Evolutionary conservation across 2,888 invertebrate species (phyloP), one percentile per base, ranked within the genome.

Genomic region (Poecilus cupreus): DNA sequence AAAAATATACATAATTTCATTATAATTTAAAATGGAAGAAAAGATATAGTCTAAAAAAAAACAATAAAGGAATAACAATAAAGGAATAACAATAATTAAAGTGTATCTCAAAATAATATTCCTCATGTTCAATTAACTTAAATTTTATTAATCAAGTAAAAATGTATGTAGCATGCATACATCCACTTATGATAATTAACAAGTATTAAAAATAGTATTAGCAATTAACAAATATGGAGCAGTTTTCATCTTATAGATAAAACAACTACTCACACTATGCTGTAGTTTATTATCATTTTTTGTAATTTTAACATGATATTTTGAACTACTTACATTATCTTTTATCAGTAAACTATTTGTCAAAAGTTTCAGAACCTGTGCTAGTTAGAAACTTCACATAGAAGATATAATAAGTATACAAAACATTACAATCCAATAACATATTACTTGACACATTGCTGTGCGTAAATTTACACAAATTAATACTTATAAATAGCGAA

Each of bases 401-500:
- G 6, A 57, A 54, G 57, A 57, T 54, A 76, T 76, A 76, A 76
- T 57, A 57, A 76, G 24, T 57, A 76, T 20, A 39, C 46, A 76
- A 75, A 76, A 54, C 37, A 57, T 49, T 43, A 32, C 6, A 70
- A 60, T 49, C 16, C 76, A 76, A 76, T 57, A 76, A 76, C 51
- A 51, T 11, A 32, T 75, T 76, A 22, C 26, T 75, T 75, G n/a
- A 26, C 75, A 75, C 75, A 13, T 43, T 75, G 16, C 26, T 49
- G n/a, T 46, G 13, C 26, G 49, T 16, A n/a, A 32, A 51, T 46
- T 46, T 49, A 51, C 51, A 60, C 10, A 24, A 13, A 5, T 24
- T 26, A 26, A 60, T 60, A 24, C n/a, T 1, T 43, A 43, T 43
- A 13, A n/a, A 43, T 3, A 43, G 13, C 43, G 13, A 10, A 4